Evolutionary conservation across 2,888 invertebrate species (phyloP).

Genomic region (Crioceris asparagi): DNA sequence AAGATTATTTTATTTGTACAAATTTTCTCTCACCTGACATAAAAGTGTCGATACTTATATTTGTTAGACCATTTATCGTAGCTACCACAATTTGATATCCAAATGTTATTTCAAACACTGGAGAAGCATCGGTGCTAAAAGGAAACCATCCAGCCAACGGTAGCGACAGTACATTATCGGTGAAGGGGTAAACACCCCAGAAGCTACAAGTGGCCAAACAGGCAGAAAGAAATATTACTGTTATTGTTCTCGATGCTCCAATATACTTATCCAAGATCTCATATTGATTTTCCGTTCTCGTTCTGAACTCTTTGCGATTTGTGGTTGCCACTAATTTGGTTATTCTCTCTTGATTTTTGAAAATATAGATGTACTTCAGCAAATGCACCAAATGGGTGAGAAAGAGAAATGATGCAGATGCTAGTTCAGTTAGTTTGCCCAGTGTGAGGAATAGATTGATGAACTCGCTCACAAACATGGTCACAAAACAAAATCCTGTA

Average conservation of each 20-base stretch:
- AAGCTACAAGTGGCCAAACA: constrained; percentile 24
- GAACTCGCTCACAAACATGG: constrained; percentile 9
- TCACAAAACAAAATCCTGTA: constrained; percentile 1
- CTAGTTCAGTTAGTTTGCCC: constrained; percentile 7
- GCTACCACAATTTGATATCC: constrained; percentile 40
- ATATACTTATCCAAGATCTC: constrained; percentile 20
- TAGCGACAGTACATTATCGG: constrained; percentile 20
- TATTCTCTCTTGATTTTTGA: constrained; percentile 12
- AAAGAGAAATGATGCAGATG: constrained; percentile 15
- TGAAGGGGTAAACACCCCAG: constrained; percentile 31
- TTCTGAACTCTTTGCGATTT: constrained; percentile 21
- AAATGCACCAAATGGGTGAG: constrained; percentile 15
- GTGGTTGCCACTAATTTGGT: constrained; percentile 13
- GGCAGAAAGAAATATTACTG: constrained; percentile 23
- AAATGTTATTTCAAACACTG: constrained; percentile 39
- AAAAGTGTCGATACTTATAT: constrained; percentile 39
- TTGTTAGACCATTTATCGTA: constrained; percentile 38
- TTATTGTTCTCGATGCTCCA: constrained; percentile 19
- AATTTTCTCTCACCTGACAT: constrained; percentile 11
- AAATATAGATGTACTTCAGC: constrained; percentile 13
- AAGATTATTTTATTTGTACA: too few relatives aligned
- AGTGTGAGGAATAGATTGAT: constrained; percentile 6
- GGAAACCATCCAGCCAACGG: constrained; percentile 38
- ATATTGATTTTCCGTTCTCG: constrained; percentile 21
- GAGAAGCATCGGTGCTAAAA: constrained; percentile 35